A percentile compares a stretch with the other conserved stretches of the same genome.
Evolutionary conservation across 1,140 invertebrate species (phyloP).

Genomic region (Zaprionus davidi): DNA sequence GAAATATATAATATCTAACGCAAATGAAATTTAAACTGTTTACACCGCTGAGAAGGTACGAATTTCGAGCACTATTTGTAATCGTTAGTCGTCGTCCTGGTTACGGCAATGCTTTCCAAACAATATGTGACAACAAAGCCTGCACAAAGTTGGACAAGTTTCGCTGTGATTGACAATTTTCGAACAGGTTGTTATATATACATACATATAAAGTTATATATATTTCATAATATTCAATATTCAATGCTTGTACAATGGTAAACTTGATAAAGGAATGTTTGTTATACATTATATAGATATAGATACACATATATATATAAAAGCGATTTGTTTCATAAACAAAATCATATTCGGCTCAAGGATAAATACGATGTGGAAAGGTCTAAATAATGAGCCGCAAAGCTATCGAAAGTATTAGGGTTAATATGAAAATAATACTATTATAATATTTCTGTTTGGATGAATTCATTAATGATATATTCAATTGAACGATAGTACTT

Average conservation of each 20-base stretch:
- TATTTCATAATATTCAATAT: slow-evolving; percentile 55
- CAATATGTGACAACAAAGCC: not conserved
- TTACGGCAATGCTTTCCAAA: slow-evolving; percentile 12
- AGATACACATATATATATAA: slow-evolving; percentile 37
- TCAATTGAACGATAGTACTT: not conserved
- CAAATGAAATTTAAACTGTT: slow-evolving; percentile 9
- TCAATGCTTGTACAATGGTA: slow-evolving; percentile 65
- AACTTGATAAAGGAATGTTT: slow-evolving; percentile 72
- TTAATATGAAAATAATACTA: not conserved
- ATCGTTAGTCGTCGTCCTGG: slow-evolving; percentile 55
- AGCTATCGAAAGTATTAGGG: not conserved
- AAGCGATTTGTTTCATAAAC: slow-evolving; percentile 76
- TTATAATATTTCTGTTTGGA: not conserved
- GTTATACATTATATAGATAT: slow-evolving; percentile 50
- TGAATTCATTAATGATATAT: not conserved
- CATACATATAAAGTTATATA: slow-evolving; percentile 33
- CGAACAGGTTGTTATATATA: slow-evolving; percentile 54
- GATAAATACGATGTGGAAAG: slow-evolving; percentile 25
- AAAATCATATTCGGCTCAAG: slow-evolving; percentile 66
- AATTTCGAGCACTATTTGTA: slow-evolving; percentile 19
- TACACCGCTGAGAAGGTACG: slow-evolving; percentile 23
- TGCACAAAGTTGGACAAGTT: not conserved
- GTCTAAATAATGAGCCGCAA: slow-evolving; percentile 13
- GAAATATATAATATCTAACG: slow-evolving; percentile 11
- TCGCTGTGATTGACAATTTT: slow-evolving; percentile 36